phyloP scores from a whole-genome alignment of 2,888 invertebrate genomes.

The Selenia dentaria region DNA sequence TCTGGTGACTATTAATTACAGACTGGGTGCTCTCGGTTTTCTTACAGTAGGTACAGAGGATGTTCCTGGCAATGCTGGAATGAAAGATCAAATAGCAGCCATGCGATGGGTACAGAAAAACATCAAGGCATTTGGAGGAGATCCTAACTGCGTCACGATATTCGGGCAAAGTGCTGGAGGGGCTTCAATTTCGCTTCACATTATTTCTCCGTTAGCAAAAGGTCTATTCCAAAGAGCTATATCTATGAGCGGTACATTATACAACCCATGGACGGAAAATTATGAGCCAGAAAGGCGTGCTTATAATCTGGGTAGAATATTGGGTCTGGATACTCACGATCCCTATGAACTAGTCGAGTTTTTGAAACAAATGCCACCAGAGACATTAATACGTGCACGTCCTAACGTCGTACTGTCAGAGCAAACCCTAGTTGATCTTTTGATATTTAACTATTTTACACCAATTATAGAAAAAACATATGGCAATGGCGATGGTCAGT shows the following conservation, averaged over 20 bases:
- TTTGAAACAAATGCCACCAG: constrained; percentile 47
- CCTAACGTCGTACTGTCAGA: constrained; percentile 48
- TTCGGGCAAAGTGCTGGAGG: constrained; percentile 58
- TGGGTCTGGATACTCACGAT: constrained; percentile 51
- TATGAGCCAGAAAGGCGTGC: constrained; percentile 47
- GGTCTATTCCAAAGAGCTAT: constrained; percentile 51
- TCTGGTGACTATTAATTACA: constrained; percentile 57
- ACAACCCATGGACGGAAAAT: too few relatives aligned
- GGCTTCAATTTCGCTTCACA: constrained; percentile 41
- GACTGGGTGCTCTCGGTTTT: constrained; percentile 50
- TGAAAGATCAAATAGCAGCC: constrained; percentile 55
- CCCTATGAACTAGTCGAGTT: constrained; percentile 49
- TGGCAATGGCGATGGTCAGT: constrained; percentile 50
- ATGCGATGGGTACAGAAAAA: constrained; percentile 51
- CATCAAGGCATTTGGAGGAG: constrained; percentile 50
- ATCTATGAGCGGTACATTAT: constrained; percentile 53
- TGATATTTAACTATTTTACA: constrained; percentile 51
- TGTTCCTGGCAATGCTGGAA: constrained; percentile 54
- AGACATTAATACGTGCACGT: constrained; percentile 41
- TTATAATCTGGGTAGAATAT: constrained; percentile 48
- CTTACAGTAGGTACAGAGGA: constrained; percentile 49
- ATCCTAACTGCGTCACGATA: constrained; percentile 51
- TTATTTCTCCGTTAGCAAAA: constrained; percentile 54
- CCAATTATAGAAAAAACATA: constrained; percentile 62
- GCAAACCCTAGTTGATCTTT: constrained; percentile 34